Evolutionary conservation across 2,797 vertebrate species (phyloP).

Genomic region (Arremon brunneinucha): DNA sequence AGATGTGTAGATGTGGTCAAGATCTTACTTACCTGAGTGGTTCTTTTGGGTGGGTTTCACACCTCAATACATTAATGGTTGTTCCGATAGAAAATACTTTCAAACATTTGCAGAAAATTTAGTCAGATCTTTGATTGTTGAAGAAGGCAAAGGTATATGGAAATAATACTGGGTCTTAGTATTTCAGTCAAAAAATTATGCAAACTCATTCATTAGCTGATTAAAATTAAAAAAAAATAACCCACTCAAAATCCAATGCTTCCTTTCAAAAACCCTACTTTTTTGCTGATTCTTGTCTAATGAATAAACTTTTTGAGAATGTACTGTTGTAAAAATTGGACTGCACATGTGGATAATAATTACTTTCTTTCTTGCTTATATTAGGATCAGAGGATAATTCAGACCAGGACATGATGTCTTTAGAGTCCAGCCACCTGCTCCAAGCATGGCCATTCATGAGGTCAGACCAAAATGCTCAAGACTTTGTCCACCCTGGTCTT

Average conservation of each 20-base stretch:
- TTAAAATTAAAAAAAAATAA: background rate
- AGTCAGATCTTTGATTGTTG: background rate
- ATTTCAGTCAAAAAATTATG: background rate
- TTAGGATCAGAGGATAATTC: background rate
- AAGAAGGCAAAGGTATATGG: background rate
- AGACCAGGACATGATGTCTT: background rate
- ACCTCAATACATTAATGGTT: background rate
- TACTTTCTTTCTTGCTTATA: background rate
- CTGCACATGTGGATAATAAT: rapidly evolving
- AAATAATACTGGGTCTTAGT: background rate
- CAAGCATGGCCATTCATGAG: background rate
- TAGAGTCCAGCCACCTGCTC: background rate
- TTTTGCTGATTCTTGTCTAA: background rate
- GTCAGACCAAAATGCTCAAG: background rate
- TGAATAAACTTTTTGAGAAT: background rate
- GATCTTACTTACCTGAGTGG: background rate
- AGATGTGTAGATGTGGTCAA: background rate
- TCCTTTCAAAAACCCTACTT: rapidly evolving
- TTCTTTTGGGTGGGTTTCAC: background rate
- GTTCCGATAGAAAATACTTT: background rate
- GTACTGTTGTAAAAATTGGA: background rate
- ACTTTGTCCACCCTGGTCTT: background rate
- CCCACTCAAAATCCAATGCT: background rate
- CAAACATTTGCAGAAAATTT: background rate
- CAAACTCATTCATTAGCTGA: background rate